These are phyloP conservation scores for Drosophila tani DNA, from an alignment of 1,140 invertebrate genomes.

Conservation along the genomic window DNA sequence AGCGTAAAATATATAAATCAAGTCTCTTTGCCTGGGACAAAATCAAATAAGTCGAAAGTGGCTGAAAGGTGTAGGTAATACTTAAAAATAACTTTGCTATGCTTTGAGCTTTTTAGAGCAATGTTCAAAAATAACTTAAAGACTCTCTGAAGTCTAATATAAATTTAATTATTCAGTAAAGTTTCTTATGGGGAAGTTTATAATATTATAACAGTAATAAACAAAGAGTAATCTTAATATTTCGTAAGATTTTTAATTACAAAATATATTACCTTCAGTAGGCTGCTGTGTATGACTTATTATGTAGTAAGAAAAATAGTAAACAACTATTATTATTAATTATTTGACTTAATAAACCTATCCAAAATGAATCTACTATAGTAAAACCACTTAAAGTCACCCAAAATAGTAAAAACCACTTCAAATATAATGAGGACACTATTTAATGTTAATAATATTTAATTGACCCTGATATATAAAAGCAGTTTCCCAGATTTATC, in stretches of 20 bases:
- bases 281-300: no score
- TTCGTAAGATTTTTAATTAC: neutral
- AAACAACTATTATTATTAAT: neutral
- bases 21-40: conserved; percentile 1
- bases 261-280: no score
- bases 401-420: conserved; percentile 9
- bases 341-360: neutral
- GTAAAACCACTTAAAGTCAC: neutral
- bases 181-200: neutral
- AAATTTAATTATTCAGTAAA: neutral
- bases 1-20: conserved; percentile 30
- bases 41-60: conserved; percentile 1
- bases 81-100: conserved; percentile 9
- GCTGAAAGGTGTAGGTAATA: conserved; percentile 4
- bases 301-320: no score
- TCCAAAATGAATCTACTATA: neutral
- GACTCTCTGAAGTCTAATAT: neutral
- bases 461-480: conserved; percentile 11
- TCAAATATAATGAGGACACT: neutral
- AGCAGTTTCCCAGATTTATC: conserved; percentile 2
- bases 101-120: neutral
- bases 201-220: neutral
- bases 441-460: conserved; percentile 8
- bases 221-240: neutral
- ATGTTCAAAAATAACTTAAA: neutral